Base-by-base conservation (phyloP, 2,113 vertebrate species). In the Megaptera novaeangliae region DNA sequence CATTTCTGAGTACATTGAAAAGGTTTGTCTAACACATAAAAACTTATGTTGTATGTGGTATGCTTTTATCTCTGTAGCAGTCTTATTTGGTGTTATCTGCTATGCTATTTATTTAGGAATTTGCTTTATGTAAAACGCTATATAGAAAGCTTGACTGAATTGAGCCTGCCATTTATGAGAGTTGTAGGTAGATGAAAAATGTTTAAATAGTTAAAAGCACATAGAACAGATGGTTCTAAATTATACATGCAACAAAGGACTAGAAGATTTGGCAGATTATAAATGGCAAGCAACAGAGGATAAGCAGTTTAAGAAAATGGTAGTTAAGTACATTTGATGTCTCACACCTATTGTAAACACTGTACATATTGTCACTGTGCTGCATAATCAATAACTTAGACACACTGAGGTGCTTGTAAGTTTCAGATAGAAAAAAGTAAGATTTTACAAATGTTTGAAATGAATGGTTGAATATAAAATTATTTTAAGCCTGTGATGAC, bases 151-250 rank as follows among this genome's bases (percentile, higher is more conserved):
- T 92, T 97, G 68, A 71, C 64, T 96, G 94, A 95, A 96, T 97
- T 98, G 85, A 91, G 4, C 95, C 97, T 98, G 96, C 82, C 97
- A 91, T 97, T 96, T 98, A 84, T 18, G 78, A 98, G 98, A 97
- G 88, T 98, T 93, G 96, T 97, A 97, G 98, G 95, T 98, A 98
- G 98, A 97, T 97, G 84, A 97, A 98, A 97, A 98, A 98, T 97
- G 96, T 99, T 98, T 98, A 97, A 98, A 97, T 98, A 98, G 97
- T 98, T 98, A 98, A 98, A 98, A 98, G 97, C 93, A 55, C 82
- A 84, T 98, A 97, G 97, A 98, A 96, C 98, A 98, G 98, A 98
- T 99, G 98, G 98, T 98, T 98, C 94, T 98, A 97, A 99, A 98
- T 99, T 98, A 98, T 98, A 98, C 97, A 98, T 98, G 97, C 96